Evolutionary conservation across 2,113 vertebrate species (phyloP).

Genomic region (Burhinus oedicnemus): DNA sequence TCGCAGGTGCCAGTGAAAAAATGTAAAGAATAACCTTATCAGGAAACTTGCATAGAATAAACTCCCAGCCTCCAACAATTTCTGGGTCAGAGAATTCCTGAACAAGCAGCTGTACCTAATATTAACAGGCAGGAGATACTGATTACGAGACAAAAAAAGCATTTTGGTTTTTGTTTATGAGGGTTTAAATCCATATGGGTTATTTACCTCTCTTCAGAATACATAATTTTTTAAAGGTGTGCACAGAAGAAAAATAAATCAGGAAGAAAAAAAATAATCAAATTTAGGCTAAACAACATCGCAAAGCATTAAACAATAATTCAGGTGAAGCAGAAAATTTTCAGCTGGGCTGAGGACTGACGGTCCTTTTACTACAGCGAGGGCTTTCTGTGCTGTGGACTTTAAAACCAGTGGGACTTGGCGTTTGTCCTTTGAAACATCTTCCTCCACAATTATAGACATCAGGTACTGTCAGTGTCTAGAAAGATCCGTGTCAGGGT

Average conservation of each 20-base stretch:
- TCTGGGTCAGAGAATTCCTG: not conserved
- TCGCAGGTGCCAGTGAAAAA: not conserved
- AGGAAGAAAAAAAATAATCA: not conserved
- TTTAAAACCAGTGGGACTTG: not conserved
- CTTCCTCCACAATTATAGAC: not conserved
- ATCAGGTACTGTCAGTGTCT: not conserved
- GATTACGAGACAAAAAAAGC: not conserved
- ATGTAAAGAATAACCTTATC: not conserved
- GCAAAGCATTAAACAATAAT: not conserved
- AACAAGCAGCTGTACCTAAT: not conserved
- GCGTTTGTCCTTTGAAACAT: not conserved
- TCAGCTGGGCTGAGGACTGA: not conserved
- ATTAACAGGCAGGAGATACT: not conserved
- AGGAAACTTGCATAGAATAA: not conserved
- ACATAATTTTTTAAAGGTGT: not conserved
- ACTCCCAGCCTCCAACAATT: not conserved
- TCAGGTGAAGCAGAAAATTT: not conserved
- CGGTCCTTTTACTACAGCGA: not conserved
- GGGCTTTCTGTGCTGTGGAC: not conserved
- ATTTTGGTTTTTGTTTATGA: not conserved
- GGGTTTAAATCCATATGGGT: not conserved
- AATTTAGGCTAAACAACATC: not conserved
- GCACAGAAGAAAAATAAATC: not conserved
- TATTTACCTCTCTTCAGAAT: not conserved
- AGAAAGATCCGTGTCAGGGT: not conserved